Evolutionary conservation across 2,113 vertebrate species (phyloP).

Genomic region (Chiloscyllium plagiosum): DNA sequence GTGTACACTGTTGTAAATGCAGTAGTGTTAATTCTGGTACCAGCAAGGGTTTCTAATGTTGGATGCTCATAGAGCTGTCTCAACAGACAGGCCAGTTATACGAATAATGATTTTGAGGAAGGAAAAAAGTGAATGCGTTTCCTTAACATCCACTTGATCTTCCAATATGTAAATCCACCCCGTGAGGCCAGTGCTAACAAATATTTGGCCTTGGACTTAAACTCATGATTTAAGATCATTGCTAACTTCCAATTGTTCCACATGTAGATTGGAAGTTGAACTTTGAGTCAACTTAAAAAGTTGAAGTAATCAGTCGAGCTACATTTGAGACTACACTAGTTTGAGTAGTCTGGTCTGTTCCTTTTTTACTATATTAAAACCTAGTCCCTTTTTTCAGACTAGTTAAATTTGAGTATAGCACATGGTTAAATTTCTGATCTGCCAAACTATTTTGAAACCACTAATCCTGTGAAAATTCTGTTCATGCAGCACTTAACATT

Average conservation of each 20-base stretch:
- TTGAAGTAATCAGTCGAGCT: conserved; percentile 12
- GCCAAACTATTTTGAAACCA: background rate
- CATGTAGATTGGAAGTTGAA: background rate
- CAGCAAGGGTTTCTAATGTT: background rate
- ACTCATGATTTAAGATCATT: background rate
- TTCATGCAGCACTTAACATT: conserved; percentile 27
- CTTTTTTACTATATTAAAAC: no score
- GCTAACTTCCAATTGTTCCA: background rate
- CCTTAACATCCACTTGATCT: background rate
- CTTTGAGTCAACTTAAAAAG: background rate
- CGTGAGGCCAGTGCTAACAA: background rate
- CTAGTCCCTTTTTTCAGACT: background rate
- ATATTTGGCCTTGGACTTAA: background rate
- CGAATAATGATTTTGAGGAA: background rate
- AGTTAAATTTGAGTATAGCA: background rate
- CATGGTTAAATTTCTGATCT: background rate
- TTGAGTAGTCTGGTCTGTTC: background rate
- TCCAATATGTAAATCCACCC: conserved; percentile 8
- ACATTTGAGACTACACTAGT: background rate
- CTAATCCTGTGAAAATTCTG: background rate
- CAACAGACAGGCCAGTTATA: conserved; percentile 3
- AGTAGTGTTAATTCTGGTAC: background rate
- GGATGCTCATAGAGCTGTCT: background rate
- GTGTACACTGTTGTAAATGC: background rate
- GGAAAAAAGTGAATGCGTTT: background rate